These are phyloP conservation scores for Apis florea DNA, from an alignment of 1,140 invertebrate genomes.

Conservation along the genomic window DNA sequence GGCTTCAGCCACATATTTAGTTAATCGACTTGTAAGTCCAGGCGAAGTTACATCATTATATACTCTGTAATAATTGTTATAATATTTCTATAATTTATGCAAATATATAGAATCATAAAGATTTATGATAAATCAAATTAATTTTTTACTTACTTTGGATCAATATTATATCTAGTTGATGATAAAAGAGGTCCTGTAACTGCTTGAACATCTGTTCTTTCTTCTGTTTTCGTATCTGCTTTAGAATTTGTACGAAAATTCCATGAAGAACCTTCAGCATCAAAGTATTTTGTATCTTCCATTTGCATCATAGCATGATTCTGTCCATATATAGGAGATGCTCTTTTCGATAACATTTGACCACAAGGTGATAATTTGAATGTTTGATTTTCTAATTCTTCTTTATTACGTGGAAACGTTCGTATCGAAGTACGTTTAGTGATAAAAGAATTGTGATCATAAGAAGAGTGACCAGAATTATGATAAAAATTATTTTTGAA, in stretches of 20 bases:
- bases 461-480: not conserved
- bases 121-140: not conserved
- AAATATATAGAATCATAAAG: not conserved
- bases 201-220: slow-evolving; percentile 72
- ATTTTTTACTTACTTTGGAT: slow-evolving; percentile 72
- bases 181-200: slow-evolving; percentile 75
- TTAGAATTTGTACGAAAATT: slow-evolving; percentile 69
- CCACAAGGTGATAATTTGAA: not conserved
- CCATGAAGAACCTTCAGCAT: slow-evolving; percentile 70
- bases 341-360: not conserved
- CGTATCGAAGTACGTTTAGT: slow-evolving; percentile 69
- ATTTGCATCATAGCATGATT: slow-evolving; percentile 44
- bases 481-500: slow-evolving; percentile 2
- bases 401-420: slow-evolving; percentile 48
- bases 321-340: slow-evolving; percentile 36
- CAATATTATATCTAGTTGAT: slow-evolving; percentile 78
- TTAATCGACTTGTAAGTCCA: slow-evolving; percentile 74
- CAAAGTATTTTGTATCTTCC: slow-evolving; percentile 62
- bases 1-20: slow-evolving; percentile 77
- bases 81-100: not conserved
- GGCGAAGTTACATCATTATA: slow-evolving; percentile 76
- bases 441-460: not conserved
- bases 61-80: slow-evolving; percentile 58
- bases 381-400: slow-evolving; percentile 60
- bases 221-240: slow-evolving; percentile 62